Conservation (phyloP, 37 sponge, comb jelly and placozoan species). For the Geodia barretti region DNA sequence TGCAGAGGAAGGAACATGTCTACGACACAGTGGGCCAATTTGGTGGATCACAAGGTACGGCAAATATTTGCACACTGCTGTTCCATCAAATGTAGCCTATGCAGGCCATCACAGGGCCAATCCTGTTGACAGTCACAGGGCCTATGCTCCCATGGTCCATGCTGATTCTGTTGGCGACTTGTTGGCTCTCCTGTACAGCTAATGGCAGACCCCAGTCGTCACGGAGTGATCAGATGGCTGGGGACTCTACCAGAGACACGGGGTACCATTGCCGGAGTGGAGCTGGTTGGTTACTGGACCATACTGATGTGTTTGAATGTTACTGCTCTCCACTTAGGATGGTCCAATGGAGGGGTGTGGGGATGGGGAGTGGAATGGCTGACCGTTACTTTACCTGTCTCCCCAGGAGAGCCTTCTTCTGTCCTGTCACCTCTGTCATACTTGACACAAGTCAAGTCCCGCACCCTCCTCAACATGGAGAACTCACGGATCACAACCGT, state of each 20-base stretch:
- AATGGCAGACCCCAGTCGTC: neutral
- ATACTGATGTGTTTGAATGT: too few relatives aligned
- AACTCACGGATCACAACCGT: too few relatives aligned
- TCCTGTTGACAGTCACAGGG: too few relatives aligned
- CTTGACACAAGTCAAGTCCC: slow-evolving; percentile 54
- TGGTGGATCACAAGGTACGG: too few relatives aligned
- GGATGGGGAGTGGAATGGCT: slow-evolving; percentile 53
- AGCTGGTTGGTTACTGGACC: slow-evolving; percentile 72
- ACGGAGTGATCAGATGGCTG: slow-evolving; percentile 38
- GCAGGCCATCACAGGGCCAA: too few relatives aligned
- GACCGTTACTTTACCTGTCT: slow-evolving; percentile 57
- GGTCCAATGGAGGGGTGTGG: slow-evolving; percentile 47
- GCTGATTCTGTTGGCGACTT: too few relatives aligned
- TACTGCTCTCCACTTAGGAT: slow-evolving; percentile 29
- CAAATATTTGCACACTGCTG: too few relatives aligned
- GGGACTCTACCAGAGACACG: neutral
- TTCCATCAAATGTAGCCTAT: too few relatives aligned
- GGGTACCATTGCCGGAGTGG: slow-evolving; percentile 66
- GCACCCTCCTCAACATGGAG: too few relatives aligned
- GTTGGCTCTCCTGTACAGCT: slow-evolving; percentile 12
- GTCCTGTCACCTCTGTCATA: slow-evolving; percentile 14
- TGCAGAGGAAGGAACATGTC: too few relatives aligned
- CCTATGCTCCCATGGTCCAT: too few relatives aligned
- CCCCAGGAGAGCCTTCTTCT: slow-evolving; percentile 49
- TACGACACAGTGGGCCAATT: too few relatives aligned